Evolutionary conservation across 2,888 invertebrate species (phyloP).

Genomic region (Elysia crispata): DNA sequence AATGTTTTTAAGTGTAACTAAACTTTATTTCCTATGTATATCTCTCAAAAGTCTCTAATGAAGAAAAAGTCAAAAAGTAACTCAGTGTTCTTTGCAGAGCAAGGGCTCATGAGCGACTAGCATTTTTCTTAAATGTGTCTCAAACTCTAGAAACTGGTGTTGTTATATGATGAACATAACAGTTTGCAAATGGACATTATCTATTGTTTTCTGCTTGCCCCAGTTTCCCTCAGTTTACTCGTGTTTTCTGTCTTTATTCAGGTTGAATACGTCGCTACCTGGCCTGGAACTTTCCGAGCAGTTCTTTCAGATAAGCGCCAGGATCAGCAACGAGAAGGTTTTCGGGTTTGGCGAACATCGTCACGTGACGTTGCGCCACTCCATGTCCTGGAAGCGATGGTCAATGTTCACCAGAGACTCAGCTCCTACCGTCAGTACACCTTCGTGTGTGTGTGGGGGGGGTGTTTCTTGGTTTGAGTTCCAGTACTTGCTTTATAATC

Average conservation of each 20-base stretch:
- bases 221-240: background rate
- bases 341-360: slow-evolving; percentile 74
- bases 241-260: background rate
- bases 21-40: no score
- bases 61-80: no score
- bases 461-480: background rate
- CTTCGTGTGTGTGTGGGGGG: background rate
- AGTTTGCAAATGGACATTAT: no score
- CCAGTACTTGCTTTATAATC: background rate
- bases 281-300: slow-evolving; percentile 65
- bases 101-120: no score
- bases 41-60: no score
- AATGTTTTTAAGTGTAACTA: no score
- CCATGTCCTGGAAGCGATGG: slow-evolving; percentile 71
- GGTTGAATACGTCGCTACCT: slow-evolving; percentile 60
- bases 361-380: slow-evolving; percentile 63
- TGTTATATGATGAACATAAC: no score
- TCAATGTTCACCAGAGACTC: slow-evolving; percentile 70
- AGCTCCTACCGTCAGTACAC: slow-evolving; percentile 61
- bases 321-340: slow-evolving; percentile 59
- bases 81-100: no score
- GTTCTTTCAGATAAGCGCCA: slow-evolving; percentile 67
- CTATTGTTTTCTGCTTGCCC: background rate
- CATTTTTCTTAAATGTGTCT: no score
- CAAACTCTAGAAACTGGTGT: no score